phyloP scores from a whole-genome alignment of 2,888 invertebrate species.

The Diachrysia chrysitis region DNA sequence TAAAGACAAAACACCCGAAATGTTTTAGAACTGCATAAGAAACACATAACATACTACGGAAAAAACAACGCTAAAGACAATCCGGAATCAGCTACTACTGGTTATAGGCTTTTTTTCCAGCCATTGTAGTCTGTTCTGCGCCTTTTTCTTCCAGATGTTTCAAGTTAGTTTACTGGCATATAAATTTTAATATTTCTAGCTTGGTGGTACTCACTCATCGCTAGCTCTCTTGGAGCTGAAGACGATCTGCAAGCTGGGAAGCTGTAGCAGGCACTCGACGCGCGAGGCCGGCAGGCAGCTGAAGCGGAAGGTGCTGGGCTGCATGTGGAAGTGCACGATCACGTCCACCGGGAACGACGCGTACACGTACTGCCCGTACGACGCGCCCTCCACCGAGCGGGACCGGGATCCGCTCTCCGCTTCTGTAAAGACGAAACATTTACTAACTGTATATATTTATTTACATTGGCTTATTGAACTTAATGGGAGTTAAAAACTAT shows the following conservation, averaged over 20 bases:
- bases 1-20: no score
- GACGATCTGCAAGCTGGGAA: constrained; percentile 99
- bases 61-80: no score
- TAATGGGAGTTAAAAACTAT: no score
- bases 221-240: constrained; percentile 97
- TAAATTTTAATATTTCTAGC: not conserved
- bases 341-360: constrained; percentile 99
- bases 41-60: no score
- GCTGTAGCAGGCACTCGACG: constrained; percentile 98
- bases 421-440: constrained; percentile 70
- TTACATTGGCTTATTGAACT: no score
- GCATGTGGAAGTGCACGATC: constrained; percentile 99
- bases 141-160: no score
- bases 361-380: constrained; percentile 94
- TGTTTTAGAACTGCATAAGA: no score
- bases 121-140: no score
- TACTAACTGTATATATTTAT: no score
- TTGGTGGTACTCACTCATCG: constrained; percentile 92
- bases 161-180: no score
- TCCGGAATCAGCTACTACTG: no score
- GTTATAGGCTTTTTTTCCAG: no score
- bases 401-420: constrained; percentile 68
- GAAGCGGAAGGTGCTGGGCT: constrained; percentile 98
- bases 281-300: constrained; percentile 98
- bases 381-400: constrained; percentile 83